Evolutionary conservation across 2,113 vertebrate genomes (phyloP).

Genomic region (Halcyon malimbica): DNA sequence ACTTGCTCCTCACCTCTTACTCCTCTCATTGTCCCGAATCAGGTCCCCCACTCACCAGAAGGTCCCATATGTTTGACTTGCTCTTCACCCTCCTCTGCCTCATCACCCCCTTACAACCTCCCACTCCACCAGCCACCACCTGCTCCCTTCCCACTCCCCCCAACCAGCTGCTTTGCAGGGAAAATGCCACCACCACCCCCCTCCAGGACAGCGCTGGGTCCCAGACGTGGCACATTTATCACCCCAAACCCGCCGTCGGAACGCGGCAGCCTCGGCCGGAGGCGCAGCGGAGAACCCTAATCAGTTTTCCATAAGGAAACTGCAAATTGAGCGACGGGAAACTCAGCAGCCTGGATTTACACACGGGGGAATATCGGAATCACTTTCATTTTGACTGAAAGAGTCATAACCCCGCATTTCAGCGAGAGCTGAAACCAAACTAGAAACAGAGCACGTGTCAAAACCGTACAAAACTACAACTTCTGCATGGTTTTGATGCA

Average conservation of each 20-base stretch:
- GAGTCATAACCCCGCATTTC: conserved; percentile 62
- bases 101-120: not conserved
- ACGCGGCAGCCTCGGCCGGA: not conserved
- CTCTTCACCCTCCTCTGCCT: not conserved
- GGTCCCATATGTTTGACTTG: rapidly evolving
- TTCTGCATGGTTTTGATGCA: conserved; percentile 58
- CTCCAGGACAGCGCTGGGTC: not conserved
- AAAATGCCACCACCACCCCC: not conserved
- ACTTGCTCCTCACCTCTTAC: not conserved
- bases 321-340: conserved; percentile 6
- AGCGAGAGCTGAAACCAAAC: conserved; percentile 42
- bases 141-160: not conserved
- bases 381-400: conserved; percentile 56
- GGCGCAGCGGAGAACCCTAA: not conserved
- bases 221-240: not conserved
- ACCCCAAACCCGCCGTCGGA: rapidly evolving
- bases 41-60: not conserved
- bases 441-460: conserved; percentile 64
- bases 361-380: conserved; percentile 36
- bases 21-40: rapidly evolving
- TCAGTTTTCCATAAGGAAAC: conserved; percentile 33
- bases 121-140: not conserved
- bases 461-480: conserved; percentile 23
- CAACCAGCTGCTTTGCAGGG: not conserved
- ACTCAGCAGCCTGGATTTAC: conserved; percentile 66